Base-by-base conservation (phyloP, 30 jellyfish, hydroid and myxozoan species). In the Nemopilema nomurai region DNA sequence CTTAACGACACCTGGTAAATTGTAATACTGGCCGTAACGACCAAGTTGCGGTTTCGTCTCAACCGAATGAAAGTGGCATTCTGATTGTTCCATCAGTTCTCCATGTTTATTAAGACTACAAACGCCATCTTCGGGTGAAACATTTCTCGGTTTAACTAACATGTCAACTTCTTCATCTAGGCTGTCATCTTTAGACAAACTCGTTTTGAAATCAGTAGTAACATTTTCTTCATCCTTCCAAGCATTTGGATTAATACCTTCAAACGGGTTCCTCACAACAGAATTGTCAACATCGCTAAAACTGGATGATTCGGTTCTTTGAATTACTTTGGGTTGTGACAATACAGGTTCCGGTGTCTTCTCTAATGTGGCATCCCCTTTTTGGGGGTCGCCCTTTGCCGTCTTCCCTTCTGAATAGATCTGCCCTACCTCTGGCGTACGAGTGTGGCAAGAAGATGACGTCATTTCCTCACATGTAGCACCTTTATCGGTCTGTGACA, bases 401-500 rank as follows among this genome's bases (percentile, higher is more conserved):
- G 13, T 41, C 13, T 41, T 13, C 13, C 9, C 57, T 13, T 41
- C 57, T 13, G 57, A 41, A n/a, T n/a, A n/a, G n/a, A n/a, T n/a
- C n/a, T n/a, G n/a, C n/a, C n/a, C n/a, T n/a, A n/a, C n/a, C n/a
- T n/a, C n/a, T n/a, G n/a, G n/a, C n/a, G n/a, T n/a, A n/a, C n/a
- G n/a, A n/a, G n/a, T n/a, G n/a, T n/a, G n/a, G n/a, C n/a, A n/a
- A 13, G 57, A 41, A 3, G 13, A 13, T 41, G 57, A 41, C 57
- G 9, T 7, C 30, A n/a, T 1, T 63, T 63, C 29, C 17, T 19
- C 29, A n/a, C 17, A 1, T 0, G 69, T 13, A 73, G 49, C 49
- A 6, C 23, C 32, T 73, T 50, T 31, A 6, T 79, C 81, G 28
- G 23, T 32, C 21, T 65, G 89, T 4, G 81, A 51, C 20, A 79